Percentiles rank a stretch among this genome's conserved stretches.
phyloP scores from a whole-genome alignment of 2,113 vertebrate species.

The Phaetusa simplex region DNA sequence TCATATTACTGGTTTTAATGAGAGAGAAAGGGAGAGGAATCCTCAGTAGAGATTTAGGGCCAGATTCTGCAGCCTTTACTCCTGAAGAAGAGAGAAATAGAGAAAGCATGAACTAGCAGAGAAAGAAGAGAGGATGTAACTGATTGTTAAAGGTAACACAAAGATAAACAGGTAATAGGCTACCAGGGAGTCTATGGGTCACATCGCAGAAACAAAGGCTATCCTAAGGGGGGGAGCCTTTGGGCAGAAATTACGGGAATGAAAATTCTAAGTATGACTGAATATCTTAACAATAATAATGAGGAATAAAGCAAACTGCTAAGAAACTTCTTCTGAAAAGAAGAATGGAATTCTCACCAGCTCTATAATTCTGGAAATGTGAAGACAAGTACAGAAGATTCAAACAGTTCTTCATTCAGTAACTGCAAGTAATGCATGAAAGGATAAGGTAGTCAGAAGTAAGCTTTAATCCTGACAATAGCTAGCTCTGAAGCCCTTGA shows the following conservation, averaged over 20 bases:
- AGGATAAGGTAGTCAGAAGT: not conserved
- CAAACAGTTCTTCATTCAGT: not conserved
- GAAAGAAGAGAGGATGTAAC: not conserved
- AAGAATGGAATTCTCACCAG: not conserved
- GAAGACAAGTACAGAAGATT: not conserved
- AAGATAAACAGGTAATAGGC: not conserved
- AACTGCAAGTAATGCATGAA: not conserved
- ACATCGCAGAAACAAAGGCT: not conserved
- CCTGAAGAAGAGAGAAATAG: not conserved
- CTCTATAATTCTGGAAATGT: not conserved
- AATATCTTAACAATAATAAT: not conserved
- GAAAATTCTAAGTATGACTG: not conserved
- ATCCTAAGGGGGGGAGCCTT: not conserved
- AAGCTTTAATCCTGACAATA: not conserved
- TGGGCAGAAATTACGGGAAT: not conserved
- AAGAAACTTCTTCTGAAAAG: not conserved
- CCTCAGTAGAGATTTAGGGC: not conserved
- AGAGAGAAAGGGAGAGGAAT: not conserved
- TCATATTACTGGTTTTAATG: not conserved
- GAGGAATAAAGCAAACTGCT: not conserved
- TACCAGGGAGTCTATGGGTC: not conserved
- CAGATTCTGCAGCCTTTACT: not conserved
- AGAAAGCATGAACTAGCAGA: not conserved
- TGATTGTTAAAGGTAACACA: not conserved
- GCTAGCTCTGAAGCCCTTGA: not conserved